Evolutionary conservation across 2,113 vertebrate species (phyloP).

Genomic region (Psilopsiagon aurifrons): DNA sequence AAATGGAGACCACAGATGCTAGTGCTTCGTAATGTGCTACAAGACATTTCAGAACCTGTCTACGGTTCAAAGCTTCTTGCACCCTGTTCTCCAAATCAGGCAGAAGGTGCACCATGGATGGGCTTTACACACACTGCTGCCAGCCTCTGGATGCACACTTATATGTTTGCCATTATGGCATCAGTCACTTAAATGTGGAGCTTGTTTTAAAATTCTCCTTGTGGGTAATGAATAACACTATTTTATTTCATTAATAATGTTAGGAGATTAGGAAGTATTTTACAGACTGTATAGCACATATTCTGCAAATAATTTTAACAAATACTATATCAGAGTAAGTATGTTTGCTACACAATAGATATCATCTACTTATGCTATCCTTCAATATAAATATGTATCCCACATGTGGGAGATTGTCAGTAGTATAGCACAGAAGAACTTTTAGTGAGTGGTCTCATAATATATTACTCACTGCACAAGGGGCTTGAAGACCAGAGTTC

Average conservation of each 20-base stretch:
- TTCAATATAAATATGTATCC: conserved; percentile 47
- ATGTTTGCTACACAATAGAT: neutral
- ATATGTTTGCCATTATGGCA: neutral
- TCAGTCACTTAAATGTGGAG: neutral
- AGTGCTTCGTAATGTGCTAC: neutral
- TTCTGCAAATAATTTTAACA: neutral
- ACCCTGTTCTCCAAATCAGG: fast-evolving
- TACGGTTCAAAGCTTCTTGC: neutral
- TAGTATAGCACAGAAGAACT: conserved; percentile 46
- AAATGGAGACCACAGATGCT: neutral
- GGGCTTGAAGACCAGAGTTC: conserved; percentile 45
- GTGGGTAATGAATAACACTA: neutral
- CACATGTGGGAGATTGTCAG: conserved; percentile 42
- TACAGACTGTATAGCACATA: neutral
- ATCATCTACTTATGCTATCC: neutral
- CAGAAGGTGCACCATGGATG: neutral
- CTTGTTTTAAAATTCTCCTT: neutral
- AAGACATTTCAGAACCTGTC: neutral
- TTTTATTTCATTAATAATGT: conserved; percentile 33
- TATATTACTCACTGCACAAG: conserved; percentile 56
- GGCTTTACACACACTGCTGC: neutral
- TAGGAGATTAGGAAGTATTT: conserved; percentile 6
- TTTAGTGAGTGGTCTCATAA: neutral
- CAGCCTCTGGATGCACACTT: neutral
- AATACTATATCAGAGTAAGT: neutral